Conservation (phyloP, 1,140 invertebrate genomes). For the Cylas formicarius region DNA sequence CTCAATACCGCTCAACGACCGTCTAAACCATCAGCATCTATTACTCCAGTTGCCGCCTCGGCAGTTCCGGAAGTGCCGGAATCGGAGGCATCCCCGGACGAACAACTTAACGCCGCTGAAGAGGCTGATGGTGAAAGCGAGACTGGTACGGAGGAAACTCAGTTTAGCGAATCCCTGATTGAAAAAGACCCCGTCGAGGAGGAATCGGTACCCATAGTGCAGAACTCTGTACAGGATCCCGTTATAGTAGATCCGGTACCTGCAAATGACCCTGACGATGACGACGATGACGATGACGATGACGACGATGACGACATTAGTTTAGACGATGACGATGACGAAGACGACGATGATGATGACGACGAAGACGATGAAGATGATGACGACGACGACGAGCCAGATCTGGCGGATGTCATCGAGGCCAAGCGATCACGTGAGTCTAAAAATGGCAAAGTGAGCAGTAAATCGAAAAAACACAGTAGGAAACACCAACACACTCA, state of each 20-base stretch:
- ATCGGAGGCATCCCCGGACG: slow-evolving; percentile 37
- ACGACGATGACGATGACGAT: slow-evolving; percentile 52
- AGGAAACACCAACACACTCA: slow-evolving; percentile 46
- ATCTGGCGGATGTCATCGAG: slow-evolving; percentile 60
- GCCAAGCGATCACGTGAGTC: slow-evolving; percentile 72
- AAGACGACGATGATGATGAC: slow-evolving; percentile 46
- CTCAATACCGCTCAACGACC: slow-evolving; percentile 9
- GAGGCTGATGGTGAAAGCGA: slow-evolving; percentile 41
- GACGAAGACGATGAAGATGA: slow-evolving; percentile 53
- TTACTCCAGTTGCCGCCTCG: slow-evolving; percentile 40
- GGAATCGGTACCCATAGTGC: slow-evolving; percentile 36
- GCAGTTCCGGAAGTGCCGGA: slow-evolving; percentile 18
- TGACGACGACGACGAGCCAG: slow-evolving; percentile 59
- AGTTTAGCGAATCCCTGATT: slow-evolving; percentile 32
- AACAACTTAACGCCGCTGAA: slow-evolving; percentile 36
- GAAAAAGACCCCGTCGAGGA: slow-evolving; percentile 35
- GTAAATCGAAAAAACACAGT: slow-evolving; percentile 48
- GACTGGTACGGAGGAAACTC: slow-evolving; percentile 29
- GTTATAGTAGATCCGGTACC: slow-evolving; percentile 35
- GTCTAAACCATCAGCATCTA: slow-evolving; percentile 5
- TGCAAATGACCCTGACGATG: slow-evolving; percentile 38
- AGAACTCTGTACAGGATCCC: slow-evolving; percentile 29
- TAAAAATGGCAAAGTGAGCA: slow-evolving; percentile 48
- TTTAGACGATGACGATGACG: slow-evolving; percentile 53
- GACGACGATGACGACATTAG: slow-evolving; percentile 54